Percentiles rank a stretch among this genome's conserved stretches.
Evolutionary conservation across 2,113 vertebrate genomes (phyloP).

Genomic region (Mugil cephalus): DNA sequence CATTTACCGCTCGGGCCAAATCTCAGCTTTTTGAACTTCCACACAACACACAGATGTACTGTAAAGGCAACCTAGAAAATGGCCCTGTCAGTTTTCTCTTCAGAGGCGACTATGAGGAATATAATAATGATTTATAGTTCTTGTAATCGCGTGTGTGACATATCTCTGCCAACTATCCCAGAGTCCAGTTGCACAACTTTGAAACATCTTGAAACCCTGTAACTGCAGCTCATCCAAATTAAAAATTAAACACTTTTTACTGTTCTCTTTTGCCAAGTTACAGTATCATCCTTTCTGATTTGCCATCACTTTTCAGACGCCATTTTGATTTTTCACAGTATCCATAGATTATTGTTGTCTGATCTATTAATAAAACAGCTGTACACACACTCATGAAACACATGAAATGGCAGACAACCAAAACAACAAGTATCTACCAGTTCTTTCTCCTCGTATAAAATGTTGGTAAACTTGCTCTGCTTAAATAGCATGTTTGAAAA

Average conservation of each 20-base stretch:
- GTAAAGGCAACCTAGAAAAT: slow-evolving; percentile 57
- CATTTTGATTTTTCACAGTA: slow-evolving; percentile 51
- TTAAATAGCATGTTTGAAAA: no score
- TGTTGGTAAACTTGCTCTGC: slow-evolving; percentile 1
- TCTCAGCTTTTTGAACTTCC: slow-evolving; percentile 29
- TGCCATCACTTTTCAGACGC: neutral
- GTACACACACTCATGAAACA: neutral
- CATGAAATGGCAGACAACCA: slow-evolving; percentile 16
- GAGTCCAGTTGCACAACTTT: neutral
- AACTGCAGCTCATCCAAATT: slow-evolving; percentile 1
- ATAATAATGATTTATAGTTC: slow-evolving; percentile 35
- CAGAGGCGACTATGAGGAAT: neutral
- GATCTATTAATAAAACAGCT: neutral
- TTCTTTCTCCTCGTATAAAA: neutral
- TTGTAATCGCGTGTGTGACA: slow-evolving; percentile 15
- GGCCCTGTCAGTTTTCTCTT: slow-evolving; percentile 7
- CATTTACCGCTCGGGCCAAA: slow-evolving; percentile 33
- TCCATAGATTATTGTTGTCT: slow-evolving; percentile 8
- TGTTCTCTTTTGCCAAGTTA: neutral
- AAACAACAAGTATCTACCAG: neutral
- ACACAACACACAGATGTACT: slow-evolving; percentile 40
- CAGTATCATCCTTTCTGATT: neutral
- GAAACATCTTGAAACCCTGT: neutral
- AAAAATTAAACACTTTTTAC: no score
- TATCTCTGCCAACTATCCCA: slow-evolving; percentile 16